phyloP scores from a whole-genome alignment of 1,140 invertebrate genomes.

The Hermetia illucens region DNA sequence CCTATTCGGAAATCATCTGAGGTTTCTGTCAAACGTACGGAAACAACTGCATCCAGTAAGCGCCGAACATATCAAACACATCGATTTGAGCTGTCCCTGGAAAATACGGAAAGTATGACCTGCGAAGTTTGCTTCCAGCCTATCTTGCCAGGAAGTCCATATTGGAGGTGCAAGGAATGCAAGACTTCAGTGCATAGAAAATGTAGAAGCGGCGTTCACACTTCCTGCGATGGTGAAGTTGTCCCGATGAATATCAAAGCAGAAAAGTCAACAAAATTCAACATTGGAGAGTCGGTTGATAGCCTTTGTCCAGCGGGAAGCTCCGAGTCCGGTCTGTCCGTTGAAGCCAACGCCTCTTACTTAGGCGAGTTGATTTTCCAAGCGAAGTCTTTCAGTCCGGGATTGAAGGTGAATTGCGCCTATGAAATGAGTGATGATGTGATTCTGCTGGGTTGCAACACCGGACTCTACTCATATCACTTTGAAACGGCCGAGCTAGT shows the following conservation, averaged over 20 bases:
- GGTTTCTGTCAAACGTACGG: too few relatives aligned
- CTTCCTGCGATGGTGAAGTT: slow-evolving; percentile 11
- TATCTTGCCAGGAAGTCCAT: slow-evolving; percentile 17
- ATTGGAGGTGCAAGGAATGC: slow-evolving; percentile 27
- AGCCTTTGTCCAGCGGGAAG: too few relatives aligned
- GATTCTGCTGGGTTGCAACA: slow-evolving; percentile 20
- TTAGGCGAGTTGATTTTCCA: slow-evolving; percentile 18
- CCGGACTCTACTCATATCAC: slow-evolving; percentile 24
- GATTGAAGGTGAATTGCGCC: slow-evolving; percentile 22
- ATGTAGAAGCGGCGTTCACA: slow-evolving; percentile 16
- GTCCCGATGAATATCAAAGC: too few relatives aligned
- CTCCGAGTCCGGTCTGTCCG: too few relatives aligned
- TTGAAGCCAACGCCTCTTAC: too few relatives aligned
- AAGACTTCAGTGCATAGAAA: slow-evolving; percentile 19
- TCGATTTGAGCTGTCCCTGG: slow-evolving; percentile 23
- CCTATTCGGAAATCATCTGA: too few relatives aligned
- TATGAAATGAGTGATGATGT: slow-evolving; percentile 22
- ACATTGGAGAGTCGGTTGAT: too few relatives aligned
- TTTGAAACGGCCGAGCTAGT: slow-evolving; percentile 25
- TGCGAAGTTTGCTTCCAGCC: slow-evolving; percentile 17
- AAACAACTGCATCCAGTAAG: neutral
- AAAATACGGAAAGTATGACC: slow-evolving; percentile 11
- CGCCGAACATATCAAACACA: slow-evolving; percentile 8
- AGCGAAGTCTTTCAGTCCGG: slow-evolving; percentile 3
- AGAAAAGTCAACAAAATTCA: too few relatives aligned